Percentiles rank a stretch among this genome's conserved stretches.
Conservation (phyloP, 2,797 vertebrate genomes). For the Triplophysa bombifrons region DNA sequence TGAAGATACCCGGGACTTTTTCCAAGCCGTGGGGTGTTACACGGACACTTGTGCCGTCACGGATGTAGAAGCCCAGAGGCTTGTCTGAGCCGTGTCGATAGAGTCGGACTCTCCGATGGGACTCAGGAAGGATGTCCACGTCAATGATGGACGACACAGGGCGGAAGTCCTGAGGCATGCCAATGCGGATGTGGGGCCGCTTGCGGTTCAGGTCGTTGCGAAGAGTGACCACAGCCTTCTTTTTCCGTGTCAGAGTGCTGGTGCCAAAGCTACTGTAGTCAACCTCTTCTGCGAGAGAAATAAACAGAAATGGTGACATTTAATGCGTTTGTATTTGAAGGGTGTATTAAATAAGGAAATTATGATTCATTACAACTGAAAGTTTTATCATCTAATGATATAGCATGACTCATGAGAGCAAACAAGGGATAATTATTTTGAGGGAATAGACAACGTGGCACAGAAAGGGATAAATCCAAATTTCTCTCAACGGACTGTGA, state of each 20-base stretch:
- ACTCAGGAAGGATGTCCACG: constrained; percentile 96
- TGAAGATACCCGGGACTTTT: constrained; percentile 97
- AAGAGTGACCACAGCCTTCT: constrained; percentile 87
- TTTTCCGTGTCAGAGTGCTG: constrained; percentile 88
- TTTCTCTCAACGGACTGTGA: constrained; percentile 3
- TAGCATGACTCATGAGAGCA: background rate
- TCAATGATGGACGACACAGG: constrained; percentile 98
- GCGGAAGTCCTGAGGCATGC: constrained; percentile 95
- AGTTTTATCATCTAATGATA: constrained; percentile 6
- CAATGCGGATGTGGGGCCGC: constrained; percentile 90
- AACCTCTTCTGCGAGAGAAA: constrained; percentile 85
- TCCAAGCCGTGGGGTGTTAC: constrained; percentile 96
- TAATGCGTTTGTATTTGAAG: constrained; percentile 21
- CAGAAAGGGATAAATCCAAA: background rate
- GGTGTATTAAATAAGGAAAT: background rate
- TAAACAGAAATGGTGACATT: constrained; percentile 23
- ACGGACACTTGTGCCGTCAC: constrained; percentile 91
- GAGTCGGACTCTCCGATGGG: constrained; percentile 91
- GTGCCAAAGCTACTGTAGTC: constrained; percentile 90
- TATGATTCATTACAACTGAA: background rate
- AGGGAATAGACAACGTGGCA: background rate
- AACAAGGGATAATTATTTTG: background rate
- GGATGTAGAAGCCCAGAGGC: constrained; percentile 96
- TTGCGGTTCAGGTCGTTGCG: constrained; percentile 90
- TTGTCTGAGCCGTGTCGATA: constrained; percentile 95